Evolutionary conservation across 1,140 invertebrate species (phyloP), one percentile per base, ranked within the genome.

Genomic region (Drosophila sp.): DNA sequence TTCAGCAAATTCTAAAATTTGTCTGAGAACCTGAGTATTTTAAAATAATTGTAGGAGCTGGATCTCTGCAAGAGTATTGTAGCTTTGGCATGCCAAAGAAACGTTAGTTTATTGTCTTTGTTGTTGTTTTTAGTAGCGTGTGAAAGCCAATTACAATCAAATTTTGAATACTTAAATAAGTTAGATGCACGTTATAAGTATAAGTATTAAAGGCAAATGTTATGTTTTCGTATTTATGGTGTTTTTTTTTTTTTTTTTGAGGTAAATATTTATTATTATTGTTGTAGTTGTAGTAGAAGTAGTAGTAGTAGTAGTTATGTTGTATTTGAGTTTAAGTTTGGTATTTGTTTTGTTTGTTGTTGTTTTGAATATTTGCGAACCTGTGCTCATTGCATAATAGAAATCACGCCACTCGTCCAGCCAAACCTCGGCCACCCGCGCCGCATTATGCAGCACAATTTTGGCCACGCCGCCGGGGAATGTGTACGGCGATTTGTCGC

Each of bases 331-430:
- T 66, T 69, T 45, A 43, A 61, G 69, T 36, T 80, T 59, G 46
- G 54, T 59, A 61, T 32, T 65, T 76, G 34, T 41, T 66, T 27
- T 29, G 57, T 69, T 34, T 32, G 48, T 53, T 64, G 61, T 51
- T 77, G 18, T 61, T 32, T 27, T 57, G 36, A 38, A 40, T 56
- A 14, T 74, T 72, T 76, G 83, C 95, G 95, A 96, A 98, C 97
- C 97, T 97, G 97, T 97, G 93, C 98, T 98, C 95, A 98, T 98
- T 93, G 97, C 96, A 95, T 98, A 99, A 95, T 98, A 99, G 95
- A 99, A 99, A 93, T 98, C 96, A 93, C 97, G 96, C 97, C 98
- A 99, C 93, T 98, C 97, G 95, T 99, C 98, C 96, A 99, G 96
- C 98, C 98, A 99, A 90, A 99, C 98, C 94, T 98, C 97, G 84